A percentile compares a stretch with the other conserved stretches of the same genome.
Conservation (phyloP, 2,797 vertebrate species). For the Etheostoma nigrum region DNA sequence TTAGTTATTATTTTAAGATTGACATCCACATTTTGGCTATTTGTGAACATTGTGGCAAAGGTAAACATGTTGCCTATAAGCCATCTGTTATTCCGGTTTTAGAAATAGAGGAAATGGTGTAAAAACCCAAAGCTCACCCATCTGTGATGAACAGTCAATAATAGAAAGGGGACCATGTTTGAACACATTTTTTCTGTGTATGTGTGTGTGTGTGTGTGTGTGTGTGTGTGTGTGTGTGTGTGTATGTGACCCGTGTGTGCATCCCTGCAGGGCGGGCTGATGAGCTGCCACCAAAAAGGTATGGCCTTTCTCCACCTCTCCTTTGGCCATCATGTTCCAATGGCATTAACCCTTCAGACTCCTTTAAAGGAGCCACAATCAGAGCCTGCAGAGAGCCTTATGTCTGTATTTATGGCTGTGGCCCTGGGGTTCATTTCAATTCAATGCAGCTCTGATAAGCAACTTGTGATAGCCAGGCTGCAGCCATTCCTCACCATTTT, state of each 20-base stretch:
- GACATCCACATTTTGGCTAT: not conserved
- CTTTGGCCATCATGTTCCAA: conserved; percentile 51
- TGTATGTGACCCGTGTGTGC: conserved; percentile 18
- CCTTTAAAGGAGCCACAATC: conserved; percentile 57
- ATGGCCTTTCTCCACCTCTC: conserved; percentile 58
- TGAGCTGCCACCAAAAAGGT: conserved; percentile 70
- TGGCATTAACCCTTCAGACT: conserved; percentile 66
- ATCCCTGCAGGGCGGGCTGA: conserved; percentile 55
- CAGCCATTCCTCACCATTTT: conserved; percentile 28
- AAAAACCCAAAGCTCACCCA: not conserved
- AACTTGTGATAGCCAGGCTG: conserved; percentile 59
- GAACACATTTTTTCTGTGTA: conserved; percentile 34
- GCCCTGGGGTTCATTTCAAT: conserved; percentile 72
- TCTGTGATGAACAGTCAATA: conserved; percentile 26
- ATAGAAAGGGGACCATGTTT: conserved; percentile 23
- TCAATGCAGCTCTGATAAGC: conserved; percentile 74
- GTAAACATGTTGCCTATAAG: not conserved
- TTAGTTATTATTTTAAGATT: not conserved
- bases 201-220: conserved; percentile 23
- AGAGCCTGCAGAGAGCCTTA: conserved; percentile 34
- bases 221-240: conserved; percentile 15
- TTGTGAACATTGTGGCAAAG: not conserved
- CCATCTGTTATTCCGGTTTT: not conserved
- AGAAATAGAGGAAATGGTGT: not conserved
- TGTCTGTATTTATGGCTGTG: conserved; percentile 46